Base-by-base conservation (phyloP, 2,797 vertebrate genomes). In the Ataeniobius toweri region DNA sequence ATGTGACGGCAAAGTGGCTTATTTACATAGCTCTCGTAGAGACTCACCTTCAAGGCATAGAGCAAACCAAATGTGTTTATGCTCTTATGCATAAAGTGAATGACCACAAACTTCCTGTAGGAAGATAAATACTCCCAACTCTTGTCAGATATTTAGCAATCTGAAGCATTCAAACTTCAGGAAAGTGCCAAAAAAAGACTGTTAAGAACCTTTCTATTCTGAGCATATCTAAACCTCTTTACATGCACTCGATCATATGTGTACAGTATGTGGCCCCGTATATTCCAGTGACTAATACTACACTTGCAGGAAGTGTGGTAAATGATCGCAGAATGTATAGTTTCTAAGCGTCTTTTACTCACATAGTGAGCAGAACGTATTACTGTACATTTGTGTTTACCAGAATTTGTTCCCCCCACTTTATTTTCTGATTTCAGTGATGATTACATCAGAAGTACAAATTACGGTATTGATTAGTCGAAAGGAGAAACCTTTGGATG, bases 241-340 rank as follows among this genome's bases (percentile, higher is more conserved):
- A n/a, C 31, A 41, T 26, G 16, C 24, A 53, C 36, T 0, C 63
- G 58, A 71, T 59, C 73, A 69, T 31, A 65, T 69, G 46, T 81
- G 78, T 82, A 81, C 82, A 79, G 78, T 44, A 82, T 65, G 79
- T 26, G 13, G 26, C 28, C 53, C 3, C n/a, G n/a, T 87, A 87
- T 80, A 75, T 80, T 80, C 31, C 69, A 76, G 12, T 91, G 89
- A 91, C 71, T 90, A 89, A 91, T 88, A 6, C 28, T 24, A 3
- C 16, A n/a, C 67, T 92, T 89, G 83, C 76, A 85, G 90, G 82
- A 91, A 92, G 74, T 77, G 50, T 73, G 50, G 12, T 73, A 56
- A 82, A 87, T 78, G 28, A 79, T 75, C 46, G 24, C 24, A 55
- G 56, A 58, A 78, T 56, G 51, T 84, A 44, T 75, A 28, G 58